Evolutionary conservation across 2,113 vertebrate species (phyloP), one percentile per base, ranked within the genome.

Genomic region (Bujurquina vittata): DNA sequence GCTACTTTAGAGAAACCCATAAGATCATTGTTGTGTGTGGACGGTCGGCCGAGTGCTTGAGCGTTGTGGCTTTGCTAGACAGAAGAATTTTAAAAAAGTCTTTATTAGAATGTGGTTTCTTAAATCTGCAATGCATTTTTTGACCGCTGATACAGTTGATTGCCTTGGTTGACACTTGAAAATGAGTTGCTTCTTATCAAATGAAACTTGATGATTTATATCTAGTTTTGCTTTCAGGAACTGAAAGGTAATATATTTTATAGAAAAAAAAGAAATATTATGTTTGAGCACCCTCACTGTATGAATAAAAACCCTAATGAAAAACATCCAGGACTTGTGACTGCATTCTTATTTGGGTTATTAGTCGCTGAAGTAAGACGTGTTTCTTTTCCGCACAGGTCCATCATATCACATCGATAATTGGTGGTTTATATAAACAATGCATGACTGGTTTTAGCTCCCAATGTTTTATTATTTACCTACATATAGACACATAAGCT

Each of bases 181-280:
- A 90, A 89, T 88, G 43, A 94, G 90, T 94, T 91, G 92, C 91
- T 93, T 94, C 87, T 94, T 90, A 87, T 93, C 82, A 89, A 90
- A 91, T 88, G 57, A 91, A 91, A 92, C 80, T 88, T 90, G 86
- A 92, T 92, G 61, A 91, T 94, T 95, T 94, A 80, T 94, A 94
- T 92, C 90, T 93, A 91, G 93, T 94, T 95, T 91, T 91, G 90
- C 88, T 94, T 94, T 94, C 88, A 91, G 87, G 88, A 92, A 87
- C 84, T 93, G 89, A 95, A 94, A 94, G 90, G 84, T 93, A 79
- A 93, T 94, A 94, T 95, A 95, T 95, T 95, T 95, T 95, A 82
- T 94, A 95, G 88, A 92, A 89, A 87, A 88, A 86, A 79, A 52
- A 69, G 43, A 83, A 87, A 89, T 88, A 93, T 94, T 85, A 88